Evolutionary conservation across 2,888 invertebrate species (phyloP).

Genomic region (Trachelus stipa): DNA sequence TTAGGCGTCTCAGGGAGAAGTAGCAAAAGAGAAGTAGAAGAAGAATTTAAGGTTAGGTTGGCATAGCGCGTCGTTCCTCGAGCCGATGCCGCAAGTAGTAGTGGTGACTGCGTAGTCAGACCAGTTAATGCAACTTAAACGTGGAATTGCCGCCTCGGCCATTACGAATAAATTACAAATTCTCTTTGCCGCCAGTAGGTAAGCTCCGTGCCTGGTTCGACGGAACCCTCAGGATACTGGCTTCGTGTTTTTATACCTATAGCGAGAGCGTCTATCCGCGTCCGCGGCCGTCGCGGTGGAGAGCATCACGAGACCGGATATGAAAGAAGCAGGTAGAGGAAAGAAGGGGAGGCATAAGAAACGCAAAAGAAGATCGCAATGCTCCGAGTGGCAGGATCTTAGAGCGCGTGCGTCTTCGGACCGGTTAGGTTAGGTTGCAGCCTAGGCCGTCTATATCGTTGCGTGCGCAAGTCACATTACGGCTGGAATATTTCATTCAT

Average conservation of each 20-base stretch:
- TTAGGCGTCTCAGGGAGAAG: conserved; percentile 31
- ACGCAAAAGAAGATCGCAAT: conserved; percentile 16
- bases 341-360: not conserved
- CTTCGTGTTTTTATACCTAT: not conserved
- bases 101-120: not conserved
- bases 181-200: not conserved
- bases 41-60: not conserved
- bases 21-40: not conserved
- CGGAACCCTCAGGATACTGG: not conserved
- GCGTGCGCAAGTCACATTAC: conserved; percentile 61
- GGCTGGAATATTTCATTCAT: conserved; percentile 65
- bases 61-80: not conserved
- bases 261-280: conserved; percentile 1
- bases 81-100: not conserved
- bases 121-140: not conserved
- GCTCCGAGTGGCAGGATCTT: conserved; percentile 25
- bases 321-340: not conserved
- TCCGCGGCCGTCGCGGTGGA: conserved; percentile 4
- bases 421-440: conserved; percentile 31
- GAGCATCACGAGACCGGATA: conserved; percentile 8
- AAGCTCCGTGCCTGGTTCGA: not conserved
- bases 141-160: not conserved
- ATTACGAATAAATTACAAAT: conserved; percentile 13
- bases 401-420: conserved; percentile 26
- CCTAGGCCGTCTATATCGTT: conserved; percentile 32